A percentile compares a stretch with the other conserved stretches of the same genome.
phyloP scores from a whole-genome alignment of 2,797 vertebrate species.

The Tadarida brasiliensis region DNA sequence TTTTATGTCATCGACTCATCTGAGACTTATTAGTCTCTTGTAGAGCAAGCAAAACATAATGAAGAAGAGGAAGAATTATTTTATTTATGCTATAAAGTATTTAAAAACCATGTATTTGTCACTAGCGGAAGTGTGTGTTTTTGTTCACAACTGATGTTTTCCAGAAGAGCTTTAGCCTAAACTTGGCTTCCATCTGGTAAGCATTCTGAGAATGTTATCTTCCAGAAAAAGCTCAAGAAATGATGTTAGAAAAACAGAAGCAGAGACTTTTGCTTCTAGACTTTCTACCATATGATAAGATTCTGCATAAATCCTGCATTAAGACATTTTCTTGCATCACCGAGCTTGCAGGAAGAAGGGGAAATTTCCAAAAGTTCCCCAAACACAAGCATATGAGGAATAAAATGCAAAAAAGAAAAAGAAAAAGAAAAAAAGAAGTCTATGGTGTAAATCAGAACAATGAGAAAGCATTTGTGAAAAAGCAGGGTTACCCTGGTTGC shows the following conservation, averaged over 20 bases:
- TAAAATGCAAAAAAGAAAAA: neutral
- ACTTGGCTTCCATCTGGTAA: constrained; percentile 17
- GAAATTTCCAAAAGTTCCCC: neutral
- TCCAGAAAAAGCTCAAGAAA: neutral
- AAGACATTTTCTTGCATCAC: constrained; percentile 38
- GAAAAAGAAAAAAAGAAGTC: neutral
- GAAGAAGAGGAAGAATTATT: constrained; percentile 46
- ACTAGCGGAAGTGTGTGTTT: neutral
- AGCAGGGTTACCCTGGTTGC: neutral
- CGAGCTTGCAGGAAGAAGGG: neutral
- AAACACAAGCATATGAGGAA: neutral
- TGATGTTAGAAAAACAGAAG: constrained; percentile 34
- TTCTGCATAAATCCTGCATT: constrained; percentile 5
- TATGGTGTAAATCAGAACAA: neutral
- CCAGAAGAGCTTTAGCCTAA: neutral
- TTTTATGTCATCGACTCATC: constrained; percentile 23
- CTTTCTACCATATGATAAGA: neutral
- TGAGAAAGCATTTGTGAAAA: neutral
- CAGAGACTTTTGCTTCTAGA: neutral
- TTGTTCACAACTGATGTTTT: constrained; percentile 27
- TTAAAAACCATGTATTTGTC: constrained; percentile 47
- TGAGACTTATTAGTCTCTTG: constrained; percentile 53
- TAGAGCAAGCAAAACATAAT: constrained; percentile 49
- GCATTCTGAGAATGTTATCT: constrained; percentile 33
- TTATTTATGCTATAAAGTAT: constrained; percentile 48